These are phyloP conservation scores for Hemibagrus wyckioides DNA, from an alignment of 2,113 vertebrate genomes.

Conservation along the genomic window DNA sequence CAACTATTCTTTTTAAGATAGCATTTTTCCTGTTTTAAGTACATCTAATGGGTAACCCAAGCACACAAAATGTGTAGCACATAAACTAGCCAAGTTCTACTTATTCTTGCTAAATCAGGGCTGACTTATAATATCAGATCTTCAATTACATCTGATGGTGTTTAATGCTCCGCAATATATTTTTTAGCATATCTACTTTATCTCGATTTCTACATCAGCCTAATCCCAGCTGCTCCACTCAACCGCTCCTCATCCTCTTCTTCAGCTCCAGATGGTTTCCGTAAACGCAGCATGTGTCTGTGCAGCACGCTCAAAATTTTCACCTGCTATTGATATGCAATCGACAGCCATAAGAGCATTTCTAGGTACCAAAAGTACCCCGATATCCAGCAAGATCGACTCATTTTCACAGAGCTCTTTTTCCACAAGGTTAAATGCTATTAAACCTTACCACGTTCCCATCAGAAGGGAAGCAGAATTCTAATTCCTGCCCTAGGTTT, in stretches of 20 bases:
- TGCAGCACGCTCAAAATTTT: not conserved
- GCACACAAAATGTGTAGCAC: not conserved
- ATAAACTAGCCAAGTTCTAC: not conserved
- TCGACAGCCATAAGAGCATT: not conserved
- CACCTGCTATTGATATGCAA: not conserved
- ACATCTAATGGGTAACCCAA: not conserved
- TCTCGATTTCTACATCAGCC: not conserved
- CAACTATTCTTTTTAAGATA: not conserved
- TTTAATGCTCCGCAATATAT: not conserved
- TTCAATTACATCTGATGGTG: not conserved
- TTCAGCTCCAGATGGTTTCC: conserved; percentile 12
- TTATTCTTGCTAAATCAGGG: not conserved
- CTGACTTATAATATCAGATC: no score
- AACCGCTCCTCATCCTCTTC: not conserved
- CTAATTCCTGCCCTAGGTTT: not conserved
- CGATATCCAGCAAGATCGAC: not conserved
- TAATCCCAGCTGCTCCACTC: not conserved
- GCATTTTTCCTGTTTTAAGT: not conserved
- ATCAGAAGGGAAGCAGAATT: not conserved
- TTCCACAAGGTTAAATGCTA: not conserved
- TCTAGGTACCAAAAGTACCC: conserved; percentile 6
- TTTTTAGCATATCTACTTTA: not conserved
- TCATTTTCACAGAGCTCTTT: not conserved
- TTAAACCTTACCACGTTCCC: not conserved
- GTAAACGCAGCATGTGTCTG: not conserved